Conservation (phyloP, 2,113 vertebrate genomes). For the Ornithorhynchus anatinus region DNA sequence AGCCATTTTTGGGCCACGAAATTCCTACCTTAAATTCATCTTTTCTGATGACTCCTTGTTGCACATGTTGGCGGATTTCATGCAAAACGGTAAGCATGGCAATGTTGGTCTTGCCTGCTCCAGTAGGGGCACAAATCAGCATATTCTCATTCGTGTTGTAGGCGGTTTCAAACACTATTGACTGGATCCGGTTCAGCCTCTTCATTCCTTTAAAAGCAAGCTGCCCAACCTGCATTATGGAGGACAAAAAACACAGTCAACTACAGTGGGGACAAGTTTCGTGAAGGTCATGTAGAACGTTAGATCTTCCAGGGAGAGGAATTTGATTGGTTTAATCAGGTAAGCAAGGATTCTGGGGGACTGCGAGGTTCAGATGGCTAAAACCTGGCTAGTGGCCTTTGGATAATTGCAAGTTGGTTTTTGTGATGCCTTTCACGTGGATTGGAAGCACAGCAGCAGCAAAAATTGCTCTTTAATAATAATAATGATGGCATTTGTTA, state of each 20-base stretch:
- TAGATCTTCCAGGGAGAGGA: too few relatives aligned
- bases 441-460: too few relatives aligned
- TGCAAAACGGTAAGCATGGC: conserved; percentile 95
- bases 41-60: conserved; percentile 92
- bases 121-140: conserved; percentile 94
- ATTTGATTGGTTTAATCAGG: too few relatives aligned
- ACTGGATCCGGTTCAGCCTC: conserved; percentile 93
- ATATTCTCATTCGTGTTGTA: conserved; percentile 98
- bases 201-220: conserved; percentile 94
- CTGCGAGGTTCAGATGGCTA: too few relatives aligned
- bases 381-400: too few relatives aligned
- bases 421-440: too few relatives aligned
- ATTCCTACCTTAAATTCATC: conserved; percentile 93
- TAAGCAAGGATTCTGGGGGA: too few relatives aligned
- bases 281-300: too few relatives aligned
- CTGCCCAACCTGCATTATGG: conserved; percentile 84
- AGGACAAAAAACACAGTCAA: conserved; percentile 4
- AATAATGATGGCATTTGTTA: too few relatives aligned
- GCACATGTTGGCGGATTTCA: conserved; percentile 93
- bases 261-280: too few relatives aligned
- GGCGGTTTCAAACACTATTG: conserved; percentile 95
- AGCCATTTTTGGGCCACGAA: conserved; percentile 28
- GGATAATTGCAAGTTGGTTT: too few relatives aligned
- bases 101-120: conserved; percentile 97
- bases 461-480: too few relatives aligned